Evolutionary conservation across 2,888 invertebrate genomes (phyloP), one percentile per base, ranked within the genome.

Genomic region (Clistopyga incitator): DNA sequence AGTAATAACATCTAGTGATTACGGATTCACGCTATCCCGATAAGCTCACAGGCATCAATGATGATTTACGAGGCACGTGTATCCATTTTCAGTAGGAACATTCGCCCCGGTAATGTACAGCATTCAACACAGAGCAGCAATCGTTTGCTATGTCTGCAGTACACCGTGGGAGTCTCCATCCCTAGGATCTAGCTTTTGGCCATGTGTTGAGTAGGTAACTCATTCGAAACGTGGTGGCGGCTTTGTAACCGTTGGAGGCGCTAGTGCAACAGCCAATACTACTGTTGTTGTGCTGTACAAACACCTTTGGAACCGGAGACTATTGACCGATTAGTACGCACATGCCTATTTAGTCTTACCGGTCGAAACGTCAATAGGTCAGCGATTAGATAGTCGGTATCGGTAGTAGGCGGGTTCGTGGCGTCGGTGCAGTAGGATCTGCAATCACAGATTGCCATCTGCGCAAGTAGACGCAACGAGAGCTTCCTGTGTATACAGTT

Each of bases 361-460:
- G 42, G 56, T 47, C 45, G 25, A 50, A 81, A 59, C 71, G 71
- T 72, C 81, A 72, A 81, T 81, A 54, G 76, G 67, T 77, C 81
- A 47, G 18, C 56, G 81, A 76, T 81, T 71, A 68, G 67, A 61
- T 11, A 42, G 47, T 38, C 34, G 67, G 8, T 10, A 64, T 59
- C 59, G 34, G 23, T 70, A 23, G 23, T 70, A 45, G 64, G 61
- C 50, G 29, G 10, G 45, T 15, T n/a, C 38, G 3, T 11, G 56
- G 47, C 45, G 59, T 79, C 29, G 29, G 29, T 67, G 50, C 76
- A 77, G 71, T 42, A 72, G 78, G 47, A 38, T 64, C n/a, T 10
- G 23, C 61, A 74, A 45, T 38, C 18, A 29, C 29, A 56, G 59
- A 64, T 76, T 56, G 82, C 70, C 25, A 56, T 52, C 56, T 50